These are phyloP conservation scores for pig (Sus scrofa) DNA, from an alignment of 2,113 vertebrate species.

Conservation along the genomic window DNA sequence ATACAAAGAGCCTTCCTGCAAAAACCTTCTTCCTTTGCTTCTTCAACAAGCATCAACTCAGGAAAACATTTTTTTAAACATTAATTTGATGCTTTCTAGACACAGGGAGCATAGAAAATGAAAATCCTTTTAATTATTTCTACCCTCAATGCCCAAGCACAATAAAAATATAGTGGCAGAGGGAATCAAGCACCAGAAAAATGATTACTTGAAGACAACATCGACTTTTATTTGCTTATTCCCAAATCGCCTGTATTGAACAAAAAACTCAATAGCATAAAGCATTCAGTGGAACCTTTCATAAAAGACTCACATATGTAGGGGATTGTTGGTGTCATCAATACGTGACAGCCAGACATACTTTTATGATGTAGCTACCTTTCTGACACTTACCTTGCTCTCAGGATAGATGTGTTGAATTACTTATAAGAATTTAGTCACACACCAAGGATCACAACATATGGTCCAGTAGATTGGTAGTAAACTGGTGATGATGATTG, in stretches of 20 bases:
- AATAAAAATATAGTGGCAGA: slow-evolving; percentile 65
- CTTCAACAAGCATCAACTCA: background rate
- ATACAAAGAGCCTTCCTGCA: background rate
- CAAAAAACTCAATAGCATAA: slow-evolving; percentile 46
- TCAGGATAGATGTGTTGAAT: background rate
- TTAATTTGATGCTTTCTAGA: slow-evolving; percentile 72
- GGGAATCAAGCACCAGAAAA: slow-evolving; percentile 67
- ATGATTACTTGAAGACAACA: slow-evolving; percentile 61
- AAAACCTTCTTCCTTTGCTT: background rate
- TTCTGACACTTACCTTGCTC: background rate
- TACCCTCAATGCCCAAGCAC: slow-evolving; percentile 67
- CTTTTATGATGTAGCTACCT: slow-evolving; percentile 1
- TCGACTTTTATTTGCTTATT: slow-evolving; percentile 76
- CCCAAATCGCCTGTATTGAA: slow-evolving; percentile 56
- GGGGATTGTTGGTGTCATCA: slow-evolving; percentile 44
- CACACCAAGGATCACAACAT: background rate
- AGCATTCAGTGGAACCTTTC: slow-evolving; percentile 38
- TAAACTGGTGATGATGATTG: background rate
- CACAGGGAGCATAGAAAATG: slow-evolving; percentile 44
- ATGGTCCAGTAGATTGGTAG: background rate
- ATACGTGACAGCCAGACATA: slow-evolving; percentile 10
- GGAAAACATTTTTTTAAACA: slow-evolving; percentile 25
- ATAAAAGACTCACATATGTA: background rate
- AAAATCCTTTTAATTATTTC: slow-evolving; percentile 78
- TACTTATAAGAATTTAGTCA: background rate